phyloP scores from a whole-genome alignment of 2,888 invertebrate species.

The Bugula neritina region DNA sequence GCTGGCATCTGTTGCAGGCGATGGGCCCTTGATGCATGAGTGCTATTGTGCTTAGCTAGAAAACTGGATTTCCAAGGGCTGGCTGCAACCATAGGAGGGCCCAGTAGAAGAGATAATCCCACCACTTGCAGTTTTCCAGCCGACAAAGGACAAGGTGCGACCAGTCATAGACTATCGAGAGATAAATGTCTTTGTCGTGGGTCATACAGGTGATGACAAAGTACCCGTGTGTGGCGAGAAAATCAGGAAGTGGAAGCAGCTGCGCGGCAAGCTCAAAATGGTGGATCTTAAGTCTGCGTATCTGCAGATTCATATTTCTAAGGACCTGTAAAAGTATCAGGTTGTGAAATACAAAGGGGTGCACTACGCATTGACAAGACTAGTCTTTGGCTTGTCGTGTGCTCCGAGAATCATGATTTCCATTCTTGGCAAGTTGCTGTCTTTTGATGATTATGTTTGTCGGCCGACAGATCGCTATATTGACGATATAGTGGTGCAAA shows the following conservation, averaged over 20 bases:
- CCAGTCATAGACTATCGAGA: constrained; percentile 1
- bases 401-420: background rate
- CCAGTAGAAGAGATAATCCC: background rate
- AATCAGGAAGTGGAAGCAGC: background rate
- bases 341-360: background rate
- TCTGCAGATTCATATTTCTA: constrained; percentile 19
- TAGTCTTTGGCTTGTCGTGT: background rate
- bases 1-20: background rate
- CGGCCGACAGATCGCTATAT: background rate
- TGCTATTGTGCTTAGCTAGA: background rate
- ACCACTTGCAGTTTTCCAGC: background rate
- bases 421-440: background rate
- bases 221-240: background rate
- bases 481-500: background rate
- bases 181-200: background rate
- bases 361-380: background rate
- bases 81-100: background rate
- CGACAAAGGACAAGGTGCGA: background rate
- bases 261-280: background rate
- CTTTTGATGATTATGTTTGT: background rate
- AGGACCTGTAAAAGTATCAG: constrained; percentile 19
- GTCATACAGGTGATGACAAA: background rate
- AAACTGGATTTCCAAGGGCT: no score
- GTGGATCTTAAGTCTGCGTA: background rate
- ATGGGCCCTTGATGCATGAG: background rate